Evolutionary conservation across 1,140 invertebrate species (phyloP), one percentile per base, ranked within the genome.

Genomic region (Pomacea maculata): DNA sequence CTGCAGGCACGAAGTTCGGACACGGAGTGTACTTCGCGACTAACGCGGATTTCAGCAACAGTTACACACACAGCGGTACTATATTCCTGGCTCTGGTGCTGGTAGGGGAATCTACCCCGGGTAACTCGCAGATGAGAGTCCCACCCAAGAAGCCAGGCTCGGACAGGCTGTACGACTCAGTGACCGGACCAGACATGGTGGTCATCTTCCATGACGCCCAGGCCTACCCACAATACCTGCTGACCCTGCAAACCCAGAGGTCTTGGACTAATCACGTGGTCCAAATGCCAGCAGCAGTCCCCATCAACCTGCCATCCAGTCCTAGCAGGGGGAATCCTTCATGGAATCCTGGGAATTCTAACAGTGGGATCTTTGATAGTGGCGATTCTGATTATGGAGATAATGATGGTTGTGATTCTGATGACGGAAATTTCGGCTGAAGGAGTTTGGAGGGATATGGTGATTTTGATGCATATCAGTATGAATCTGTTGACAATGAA

Each of bases 151-250:
- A 76, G 57, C 21, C 67, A 12, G 68, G 77, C 9, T 74, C 75
- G 29, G 79, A 7, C 57, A 75, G 19, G 45, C 78, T 82, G 19
- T 86, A 82, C 72, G 80, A 86, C 61, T 86, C 84, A 12, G 74
- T 79, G 4, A 78, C 74, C 15, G 81, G 81, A 52, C 80, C 82
- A 52, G 21, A 17, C 14, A 82, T 85, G 52, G 85, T 74, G 55
- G 81, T 86, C 8, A 81, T 86, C 55, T 86, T 85, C 65, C 71
- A 82, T 79, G 87, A 88, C 73, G 80, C 84, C 0, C 86, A 87
- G 57, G 86, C 85, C 9, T 86, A 86, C 65, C 87, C 87, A 19
- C 80, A 85, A 29, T 87, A 86, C 78, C 79, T 87, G 19, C 68
- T 87, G 7, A 78, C 82, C 1, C 15, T 61, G 57, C 11, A 17